Evolutionary conservation across 2,113 vertebrate species (phyloP).

Genomic region (Salvelinus fontinalis): DNA sequence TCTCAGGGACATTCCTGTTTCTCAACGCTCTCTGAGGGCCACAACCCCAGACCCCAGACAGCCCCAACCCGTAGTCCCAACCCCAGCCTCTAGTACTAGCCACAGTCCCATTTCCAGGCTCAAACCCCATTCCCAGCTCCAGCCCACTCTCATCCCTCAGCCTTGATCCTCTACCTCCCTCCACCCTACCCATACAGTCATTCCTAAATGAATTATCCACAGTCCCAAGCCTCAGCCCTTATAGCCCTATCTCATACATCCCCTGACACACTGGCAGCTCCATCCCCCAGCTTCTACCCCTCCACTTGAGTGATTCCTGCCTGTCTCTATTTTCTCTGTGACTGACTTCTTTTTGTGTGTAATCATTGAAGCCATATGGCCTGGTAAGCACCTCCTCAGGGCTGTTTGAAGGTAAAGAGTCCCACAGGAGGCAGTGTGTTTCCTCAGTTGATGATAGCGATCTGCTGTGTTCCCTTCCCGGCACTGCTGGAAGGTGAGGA

Average conservation of each 20-base stretch:
- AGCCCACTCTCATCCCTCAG: constrained; percentile 38
- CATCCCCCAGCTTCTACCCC: background rate
- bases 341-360: constrained; percentile 54
- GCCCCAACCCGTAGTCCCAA: too few relatives aligned
- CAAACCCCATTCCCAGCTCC: constrained; percentile 17
- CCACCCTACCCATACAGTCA: background rate
- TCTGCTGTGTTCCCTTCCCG: constrained; percentile 23
- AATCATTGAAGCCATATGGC: constrained; percentile 63
- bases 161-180: constrained; percentile 24
- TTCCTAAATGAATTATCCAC: background rate
- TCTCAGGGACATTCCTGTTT: constrained; percentile 44
- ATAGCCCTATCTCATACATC: constrained; percentile 39
- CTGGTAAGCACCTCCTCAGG: constrained; percentile 47
- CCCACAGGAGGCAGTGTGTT: constrained; percentile 68
- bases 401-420: constrained; percentile 60
- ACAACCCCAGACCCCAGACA: background rate
- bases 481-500: constrained; percentile 44
- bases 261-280: constrained; percentile 34
- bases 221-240: constrained; percentile 11
- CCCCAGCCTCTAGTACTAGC: background rate
- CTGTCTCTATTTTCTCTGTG: constrained; percentile 31
- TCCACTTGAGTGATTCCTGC: constrained; percentile 49
- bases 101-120: constrained; percentile 32
- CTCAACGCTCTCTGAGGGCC: constrained; percentile 27
- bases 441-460: constrained; percentile 69